A percentile compares a stretch with the other conserved stretches of the same genome.
Evolutionary conservation across 2,888 invertebrate genomes (phyloP).

Genomic region (Polyommatus iphigenia): DNA sequence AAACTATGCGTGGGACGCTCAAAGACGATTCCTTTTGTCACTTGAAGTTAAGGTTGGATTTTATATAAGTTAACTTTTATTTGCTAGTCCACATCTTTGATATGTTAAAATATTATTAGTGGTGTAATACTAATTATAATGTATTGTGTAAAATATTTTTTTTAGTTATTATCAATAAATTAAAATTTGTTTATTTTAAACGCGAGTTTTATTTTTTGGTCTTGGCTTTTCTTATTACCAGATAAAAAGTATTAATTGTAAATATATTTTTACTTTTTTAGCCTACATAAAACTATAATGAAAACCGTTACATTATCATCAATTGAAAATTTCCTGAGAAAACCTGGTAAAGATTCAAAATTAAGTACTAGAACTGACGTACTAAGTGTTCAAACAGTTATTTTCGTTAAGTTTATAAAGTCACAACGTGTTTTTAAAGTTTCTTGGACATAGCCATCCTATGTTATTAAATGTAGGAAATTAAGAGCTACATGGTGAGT

Average conservation of each 20-base stretch:
- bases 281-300: not conserved
- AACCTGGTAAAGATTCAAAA: not conserved
- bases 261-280: not conserved
- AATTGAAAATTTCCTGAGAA: not conserved
- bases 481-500: no score
- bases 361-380: not conserved
- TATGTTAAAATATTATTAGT: constrained; percentile 78
- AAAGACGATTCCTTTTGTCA: constrained; percentile 38
- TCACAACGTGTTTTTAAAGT: no score
- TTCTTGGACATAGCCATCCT: no score
- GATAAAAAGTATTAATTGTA: no score
- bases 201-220: constrained; percentile 53
- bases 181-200: constrained; percentile 79
- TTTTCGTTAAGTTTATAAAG: no score
- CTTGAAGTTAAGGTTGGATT: constrained; percentile 46
- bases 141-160: constrained; percentile 79
- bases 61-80: constrained; percentile 72
- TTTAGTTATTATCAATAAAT: constrained; percentile 79
- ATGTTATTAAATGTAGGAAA: no score
- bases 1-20: constrained; percentile 26
- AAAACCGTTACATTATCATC: not conserved
- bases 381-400: not conserved
- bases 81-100: constrained; percentile 77
- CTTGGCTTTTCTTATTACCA: not conserved
- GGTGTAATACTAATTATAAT: constrained; percentile 79